Conservation (phyloP, 2,888 invertebrate genomes). For the Machimus rusticus region DNA sequence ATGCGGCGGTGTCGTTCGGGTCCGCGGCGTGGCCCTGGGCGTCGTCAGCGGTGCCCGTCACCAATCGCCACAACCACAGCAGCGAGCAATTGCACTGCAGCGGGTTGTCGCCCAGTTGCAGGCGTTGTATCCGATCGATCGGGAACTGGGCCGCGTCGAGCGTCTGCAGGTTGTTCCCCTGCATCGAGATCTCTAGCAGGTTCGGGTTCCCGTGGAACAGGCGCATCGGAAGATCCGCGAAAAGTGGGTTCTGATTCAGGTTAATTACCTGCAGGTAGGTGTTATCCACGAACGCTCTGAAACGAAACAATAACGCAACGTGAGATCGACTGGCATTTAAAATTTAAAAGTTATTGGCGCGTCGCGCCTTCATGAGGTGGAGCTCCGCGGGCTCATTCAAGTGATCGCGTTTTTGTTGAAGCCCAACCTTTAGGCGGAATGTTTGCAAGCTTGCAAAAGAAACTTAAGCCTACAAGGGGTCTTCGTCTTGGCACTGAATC, state of each 20-base stretch:
- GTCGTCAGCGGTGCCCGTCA: constrained; percentile 59
- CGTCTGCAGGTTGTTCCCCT: constrained; percentile 77
- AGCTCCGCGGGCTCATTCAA: not conserved
- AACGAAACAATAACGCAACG: constrained; percentile 45
- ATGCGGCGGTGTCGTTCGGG: constrained; percentile 3
- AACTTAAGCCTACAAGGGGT: not conserved
- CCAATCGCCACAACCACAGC: constrained; percentile 84
- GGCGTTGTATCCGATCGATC: constrained; percentile 76
- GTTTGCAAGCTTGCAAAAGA: not conserved
- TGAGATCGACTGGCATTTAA: not conserved
- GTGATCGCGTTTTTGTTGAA: not conserved
- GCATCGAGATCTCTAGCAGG: constrained; percentile 77
- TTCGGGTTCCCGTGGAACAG: constrained; percentile 85
- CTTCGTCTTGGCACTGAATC: not conserved
- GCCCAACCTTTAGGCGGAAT: not conserved
- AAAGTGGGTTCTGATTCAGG: constrained; percentile 78
- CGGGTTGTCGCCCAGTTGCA: constrained; percentile 83
- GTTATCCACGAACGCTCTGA: constrained; percentile 82
- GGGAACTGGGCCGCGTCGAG: constrained; percentile 84
- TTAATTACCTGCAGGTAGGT: constrained; percentile 80
- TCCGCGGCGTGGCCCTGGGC: not conserved
- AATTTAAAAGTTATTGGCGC: not conserved
- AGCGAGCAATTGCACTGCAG: constrained; percentile 87
- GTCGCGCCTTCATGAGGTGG: not conserved
- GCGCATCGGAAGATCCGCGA: constrained; percentile 78